Percentiles rank a stretch among this genome's conserved stretches.
Evolutionary conservation across 2,797 vertebrate species (phyloP).

Genomic region (Pangasius larnaudii): DNA sequence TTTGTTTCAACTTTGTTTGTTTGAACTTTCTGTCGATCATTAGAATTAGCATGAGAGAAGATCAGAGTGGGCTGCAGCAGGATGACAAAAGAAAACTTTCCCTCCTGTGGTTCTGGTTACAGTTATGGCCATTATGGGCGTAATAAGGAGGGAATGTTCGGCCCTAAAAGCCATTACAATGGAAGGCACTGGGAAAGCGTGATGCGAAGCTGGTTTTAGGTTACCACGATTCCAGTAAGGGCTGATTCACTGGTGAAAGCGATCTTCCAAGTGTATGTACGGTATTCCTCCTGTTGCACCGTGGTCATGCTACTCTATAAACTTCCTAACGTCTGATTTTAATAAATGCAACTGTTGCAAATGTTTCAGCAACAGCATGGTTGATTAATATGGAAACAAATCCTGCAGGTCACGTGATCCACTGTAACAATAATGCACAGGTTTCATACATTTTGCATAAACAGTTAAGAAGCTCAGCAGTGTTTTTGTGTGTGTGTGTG

Average conservation of each 20-base stretch:
- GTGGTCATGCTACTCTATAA: background rate
- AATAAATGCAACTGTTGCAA: background rate
- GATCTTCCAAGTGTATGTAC: background rate
- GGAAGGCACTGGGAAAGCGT: background rate
- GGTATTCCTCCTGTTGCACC: slow-evolving; percentile 5
- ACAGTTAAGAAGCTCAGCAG: background rate
- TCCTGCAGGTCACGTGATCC: background rate
- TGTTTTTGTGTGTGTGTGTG: background rate
- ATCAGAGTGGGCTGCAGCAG: background rate
- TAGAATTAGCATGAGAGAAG: background rate
- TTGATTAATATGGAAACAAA: background rate
- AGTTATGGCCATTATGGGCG: background rate
- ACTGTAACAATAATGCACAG: background rate
- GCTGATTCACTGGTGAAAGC: slow-evolving; percentile 31
- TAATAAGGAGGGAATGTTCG: background rate
- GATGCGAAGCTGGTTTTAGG: slow-evolving; percentile 24
- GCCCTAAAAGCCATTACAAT: slow-evolving; percentile 12
- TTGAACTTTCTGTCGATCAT: too few species aligned
- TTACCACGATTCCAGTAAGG: slow-evolving; percentile 50
- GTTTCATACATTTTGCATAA: background rate
- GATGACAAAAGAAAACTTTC: slow-evolving; percentile 17
- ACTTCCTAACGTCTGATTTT: background rate
- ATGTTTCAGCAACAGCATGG: background rate
- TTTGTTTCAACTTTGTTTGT: background rate
- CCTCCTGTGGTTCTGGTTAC: background rate